Percentiles rank a stretch among this genome's conserved stretches.
Conservation (phyloP, 2,888 invertebrate genomes). For the Cephus runcator region DNA sequence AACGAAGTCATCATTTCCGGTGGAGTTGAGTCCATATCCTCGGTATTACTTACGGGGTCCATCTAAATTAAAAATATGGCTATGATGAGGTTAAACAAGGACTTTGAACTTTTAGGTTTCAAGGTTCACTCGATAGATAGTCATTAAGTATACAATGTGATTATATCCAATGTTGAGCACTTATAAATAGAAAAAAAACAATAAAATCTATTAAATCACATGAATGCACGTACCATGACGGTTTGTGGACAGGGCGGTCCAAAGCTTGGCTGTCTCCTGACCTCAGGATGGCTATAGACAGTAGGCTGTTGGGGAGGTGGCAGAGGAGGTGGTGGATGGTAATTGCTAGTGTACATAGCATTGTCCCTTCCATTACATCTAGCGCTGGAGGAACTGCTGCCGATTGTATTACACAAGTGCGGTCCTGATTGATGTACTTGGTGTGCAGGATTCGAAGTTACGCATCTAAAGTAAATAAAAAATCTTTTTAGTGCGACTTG, state of each 20-base stretch:
- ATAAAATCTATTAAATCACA: not conserved
- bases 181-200: not conserved
- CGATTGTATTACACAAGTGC: conserved; percentile 41
- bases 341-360: conserved; percentile 37
- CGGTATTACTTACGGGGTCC: conserved; percentile 67
- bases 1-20: conserved; percentile 45
- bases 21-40: conserved; percentile 39
- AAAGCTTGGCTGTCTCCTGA: conserved; percentile 46
- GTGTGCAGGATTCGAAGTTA: conserved; percentile 45
- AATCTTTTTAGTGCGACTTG: not conserved
- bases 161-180: not conserved
- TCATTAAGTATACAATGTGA: not conserved
- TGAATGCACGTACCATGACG: conserved; percentile 34
- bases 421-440: conserved; percentile 43
- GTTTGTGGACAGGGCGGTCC: conserved; percentile 50
- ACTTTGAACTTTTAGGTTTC: not conserved
- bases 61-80: conserved; percentile 47
- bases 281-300: conserved; percentile 66
- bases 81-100: not conserved
- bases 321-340: conserved; percentile 37
- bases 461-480: conserved; percentile 28
- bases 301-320: conserved; percentile 64
- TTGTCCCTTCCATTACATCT: conserved; percentile 43
- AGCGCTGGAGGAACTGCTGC: conserved; percentile 39
- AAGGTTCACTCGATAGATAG: not conserved